Evolutionary conservation across 1,140 invertebrate genomes (phyloP).

Genomic region (Bathynomus jamesi): DNA sequence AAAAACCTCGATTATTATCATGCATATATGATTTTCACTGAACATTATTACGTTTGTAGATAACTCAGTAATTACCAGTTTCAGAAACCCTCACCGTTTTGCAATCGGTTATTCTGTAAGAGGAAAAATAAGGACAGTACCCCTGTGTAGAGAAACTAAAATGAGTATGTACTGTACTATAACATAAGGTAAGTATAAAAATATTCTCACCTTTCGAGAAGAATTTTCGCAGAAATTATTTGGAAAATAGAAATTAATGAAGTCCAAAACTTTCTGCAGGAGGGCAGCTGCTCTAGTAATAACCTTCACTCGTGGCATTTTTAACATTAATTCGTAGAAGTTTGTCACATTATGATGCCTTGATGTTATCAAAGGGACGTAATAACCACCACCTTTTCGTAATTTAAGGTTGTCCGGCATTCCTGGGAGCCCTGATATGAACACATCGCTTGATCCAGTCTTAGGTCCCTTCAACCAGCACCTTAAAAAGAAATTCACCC

Average conservation of each 20-base stretch:
- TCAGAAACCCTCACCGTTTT: too few relatives aligned
- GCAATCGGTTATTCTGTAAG: too few relatives aligned
- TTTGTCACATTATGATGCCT: neutral
- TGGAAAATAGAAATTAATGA: neutral
- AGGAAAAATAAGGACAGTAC: too few relatives aligned
- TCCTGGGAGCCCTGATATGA: constrained; percentile 67
- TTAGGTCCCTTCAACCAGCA: constrained; percentile 66
- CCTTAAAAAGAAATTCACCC: too few relatives aligned
- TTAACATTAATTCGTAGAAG: neutral
- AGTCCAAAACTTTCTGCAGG: neutral
- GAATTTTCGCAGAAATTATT: neutral
- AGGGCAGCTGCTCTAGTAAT: neutral
- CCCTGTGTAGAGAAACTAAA: too few relatives aligned
- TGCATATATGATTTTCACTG: too few relatives aligned
- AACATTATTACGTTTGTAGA: too few relatives aligned
- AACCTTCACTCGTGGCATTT: neutral
- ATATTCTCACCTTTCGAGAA: neutral
- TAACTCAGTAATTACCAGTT: too few relatives aligned
- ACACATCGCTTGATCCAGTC: constrained; percentile 60
- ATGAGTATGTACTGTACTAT: too few relatives aligned
- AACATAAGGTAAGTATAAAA: neutral
- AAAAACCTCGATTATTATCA: too few relatives aligned
- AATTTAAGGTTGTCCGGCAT: constrained; percentile 65
- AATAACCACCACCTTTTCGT: neutral
- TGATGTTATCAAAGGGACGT: neutral